Percentiles rank a stretch among this genome's conserved stretches.
Evolutionary conservation across 2,888 invertebrate species (phyloP).

Genomic region (Acronicta psi): DNA sequence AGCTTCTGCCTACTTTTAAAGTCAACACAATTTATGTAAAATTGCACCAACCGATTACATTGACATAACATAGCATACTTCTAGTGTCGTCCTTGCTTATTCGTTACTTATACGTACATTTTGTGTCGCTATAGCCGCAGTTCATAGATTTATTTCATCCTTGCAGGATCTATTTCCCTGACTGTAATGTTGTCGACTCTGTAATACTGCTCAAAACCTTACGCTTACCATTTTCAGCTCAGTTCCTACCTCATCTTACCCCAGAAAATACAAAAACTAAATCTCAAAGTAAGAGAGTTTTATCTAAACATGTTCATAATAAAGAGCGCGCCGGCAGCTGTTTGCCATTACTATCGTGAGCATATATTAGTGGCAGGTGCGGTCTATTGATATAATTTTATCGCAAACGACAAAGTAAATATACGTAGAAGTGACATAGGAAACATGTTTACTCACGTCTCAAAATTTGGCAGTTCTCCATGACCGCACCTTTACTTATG

Average conservation of each 20-base stretch:
- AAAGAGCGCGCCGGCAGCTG: constrained; percentile 33
- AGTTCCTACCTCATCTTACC: background rate
- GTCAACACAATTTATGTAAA: too few species aligned
- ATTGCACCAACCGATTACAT: too few species aligned
- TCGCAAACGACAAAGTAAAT: constrained; percentile 26
- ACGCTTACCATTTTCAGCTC: too few species aligned
- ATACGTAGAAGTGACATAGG: constrained; percentile 18
- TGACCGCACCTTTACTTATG: constrained; percentile 33
- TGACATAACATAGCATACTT: too few species aligned
- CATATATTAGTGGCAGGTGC: constrained; percentile 54
- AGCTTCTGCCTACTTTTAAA: too few species aligned
- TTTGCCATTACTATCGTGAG: constrained; percentile 48
- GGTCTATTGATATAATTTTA: constrained; percentile 54
- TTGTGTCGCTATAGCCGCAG: too few species aligned
- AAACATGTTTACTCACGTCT: constrained; percentile 33
- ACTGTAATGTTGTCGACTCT: too few species aligned
- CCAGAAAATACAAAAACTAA: background rate
- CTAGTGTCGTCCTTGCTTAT: too few species aligned
- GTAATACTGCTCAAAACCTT: background rate
- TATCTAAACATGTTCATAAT: constrained; percentile 28
- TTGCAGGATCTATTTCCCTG: too few species aligned
- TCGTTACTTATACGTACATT: too few species aligned
- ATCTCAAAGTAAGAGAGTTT: constrained; percentile 3
- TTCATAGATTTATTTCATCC: too few species aligned
- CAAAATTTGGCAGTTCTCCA: constrained; percentile 50